A percentile compares a stretch with the other conserved stretches of the same genome.
These are phyloP conservation scores for Hyperoplus immaculatus DNA, from an alignment of 2,797 vertebrate genomes.

Conservation along the genomic window DNA sequence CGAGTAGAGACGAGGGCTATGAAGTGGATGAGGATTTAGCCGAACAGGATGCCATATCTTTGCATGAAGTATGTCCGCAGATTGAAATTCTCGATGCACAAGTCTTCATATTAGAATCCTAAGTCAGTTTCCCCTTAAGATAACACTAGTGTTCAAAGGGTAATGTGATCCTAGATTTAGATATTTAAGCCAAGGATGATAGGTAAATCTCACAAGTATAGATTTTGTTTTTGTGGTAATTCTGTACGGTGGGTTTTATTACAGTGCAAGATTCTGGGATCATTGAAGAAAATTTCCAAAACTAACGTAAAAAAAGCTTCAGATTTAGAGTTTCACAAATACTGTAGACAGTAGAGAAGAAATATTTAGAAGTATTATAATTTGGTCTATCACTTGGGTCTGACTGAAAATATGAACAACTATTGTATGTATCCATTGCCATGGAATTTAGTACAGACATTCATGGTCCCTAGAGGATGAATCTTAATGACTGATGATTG, in stretches of 20 bases:
- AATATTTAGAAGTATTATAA: too few species aligned
- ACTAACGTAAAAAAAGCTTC: not conserved
- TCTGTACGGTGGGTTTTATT: conserved; percentile 4
- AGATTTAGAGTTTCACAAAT: conserved; percentile 4
- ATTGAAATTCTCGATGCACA: not conserved
- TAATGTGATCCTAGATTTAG: conserved; percentile 31
- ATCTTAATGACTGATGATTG: not conserved
- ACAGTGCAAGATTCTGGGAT: conserved; percentile 18
- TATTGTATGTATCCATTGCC: too few species aligned
- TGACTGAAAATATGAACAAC: not conserved
- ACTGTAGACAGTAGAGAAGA: not conserved
- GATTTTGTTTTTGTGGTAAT: conserved; percentile 13
- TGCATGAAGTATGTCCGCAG: conserved; percentile 89
- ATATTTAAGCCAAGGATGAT: conserved; percentile 11
- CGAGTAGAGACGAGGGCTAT: conserved; percentile 89
- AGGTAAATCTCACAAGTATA: conserved; percentile 24
- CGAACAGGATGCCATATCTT: conserved; percentile 89
- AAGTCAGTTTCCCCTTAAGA: conserved; percentile 16
- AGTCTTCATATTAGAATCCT: conserved; percentile 10
- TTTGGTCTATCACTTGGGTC: not conserved
- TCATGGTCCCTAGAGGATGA: not conserved
- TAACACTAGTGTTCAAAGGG: conserved; percentile 17
- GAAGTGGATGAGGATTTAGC: conserved; percentile 90
- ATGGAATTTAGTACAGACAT: too few species aligned
- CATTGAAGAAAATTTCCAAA: conserved; percentile 24